A percentile compares a stretch with the other conserved stretches of the same genome.
Evolutionary conservation across 2,797 vertebrate genomes (phyloP).

Genomic region (Huso huso): DNA sequence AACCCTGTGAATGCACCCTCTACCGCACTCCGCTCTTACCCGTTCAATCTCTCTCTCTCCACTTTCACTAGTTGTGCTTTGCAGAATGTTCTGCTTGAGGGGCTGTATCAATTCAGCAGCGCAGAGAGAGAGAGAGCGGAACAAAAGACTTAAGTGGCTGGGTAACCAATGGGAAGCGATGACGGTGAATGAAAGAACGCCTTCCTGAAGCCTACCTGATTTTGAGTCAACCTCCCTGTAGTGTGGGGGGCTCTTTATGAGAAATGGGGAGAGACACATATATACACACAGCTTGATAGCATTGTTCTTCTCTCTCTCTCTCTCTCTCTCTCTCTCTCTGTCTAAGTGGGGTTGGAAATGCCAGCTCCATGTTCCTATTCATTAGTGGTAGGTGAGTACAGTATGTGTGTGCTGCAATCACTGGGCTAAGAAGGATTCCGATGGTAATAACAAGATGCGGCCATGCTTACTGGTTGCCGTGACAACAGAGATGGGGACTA

Average conservation of each 20-base stretch:
- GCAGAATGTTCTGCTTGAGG: constrained; percentile 55
- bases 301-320: constrained; percentile 28
- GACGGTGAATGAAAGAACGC: constrained; percentile 27
- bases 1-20: constrained; percentile 22
- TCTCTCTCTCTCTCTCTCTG: not conserved
- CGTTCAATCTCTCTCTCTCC: constrained; percentile 30
- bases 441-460: constrained; percentile 10
- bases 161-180: constrained; percentile 40
- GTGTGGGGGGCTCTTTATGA: constrained; percentile 56
- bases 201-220: constrained; percentile 55
- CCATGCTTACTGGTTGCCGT: constrained; percentile 22
- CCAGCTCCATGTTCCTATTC: not conserved
- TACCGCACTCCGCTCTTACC: constrained; percentile 26
- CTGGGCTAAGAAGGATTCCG: constrained; percentile 13
- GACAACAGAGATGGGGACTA: constrained; percentile 18
- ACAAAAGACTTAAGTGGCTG: constrained; percentile 40
- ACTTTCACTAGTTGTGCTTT: constrained; percentile 40
- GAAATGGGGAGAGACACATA: constrained; percentile 47
- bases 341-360: not conserved
- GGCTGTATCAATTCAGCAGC: constrained; percentile 55
- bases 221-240: constrained; percentile 50
- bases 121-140: constrained; percentile 38
- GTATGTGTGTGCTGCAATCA: not conserved
- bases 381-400: not conserved
- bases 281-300: constrained; percentile 65